Conservation (phyloP, 2,797 vertebrate species). For the Synanceia verrucosa region DNA sequence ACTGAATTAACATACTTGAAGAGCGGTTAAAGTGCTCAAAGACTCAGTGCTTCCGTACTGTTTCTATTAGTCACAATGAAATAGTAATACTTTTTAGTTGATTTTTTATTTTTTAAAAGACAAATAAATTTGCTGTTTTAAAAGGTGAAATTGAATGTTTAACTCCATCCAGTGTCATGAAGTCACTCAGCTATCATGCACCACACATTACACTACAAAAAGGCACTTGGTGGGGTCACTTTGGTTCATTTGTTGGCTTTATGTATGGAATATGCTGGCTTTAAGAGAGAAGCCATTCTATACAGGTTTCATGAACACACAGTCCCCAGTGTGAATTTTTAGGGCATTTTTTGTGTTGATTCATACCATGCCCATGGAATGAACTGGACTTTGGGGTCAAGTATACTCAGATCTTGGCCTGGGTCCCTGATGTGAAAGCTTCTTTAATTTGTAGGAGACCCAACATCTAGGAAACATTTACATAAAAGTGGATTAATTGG, state of each 20-base stretch:
- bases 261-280: not conserved
- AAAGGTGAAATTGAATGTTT: slow-evolving; percentile 69
- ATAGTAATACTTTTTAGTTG: slow-evolving; percentile 90
- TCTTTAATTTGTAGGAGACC: not conserved
- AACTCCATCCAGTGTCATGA: slow-evolving; percentile 2
- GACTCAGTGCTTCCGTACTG: slow-evolving; percentile 98
- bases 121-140: slow-evolving; percentile 89
- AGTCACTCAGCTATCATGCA: not conserved
- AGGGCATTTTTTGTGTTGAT: no score
- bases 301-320: not conserved
- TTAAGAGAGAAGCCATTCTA: not conserved
- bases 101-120: slow-evolving; percentile 82
- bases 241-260: not conserved
- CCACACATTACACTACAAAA: not conserved
- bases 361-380: no score
- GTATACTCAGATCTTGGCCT: no score
- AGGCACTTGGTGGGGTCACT: not conserved
- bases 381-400: no score
- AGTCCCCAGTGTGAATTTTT: not conserved
- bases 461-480: not conserved
- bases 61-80: slow-evolving; percentile 91
- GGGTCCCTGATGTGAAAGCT: no score
- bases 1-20: slow-evolving; percentile 96
- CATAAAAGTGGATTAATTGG: not conserved
- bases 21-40: slow-evolving; percentile 92